Conservation (phyloP, 2,113 vertebrate species). For the Pseudonaja textilis region DNA sequence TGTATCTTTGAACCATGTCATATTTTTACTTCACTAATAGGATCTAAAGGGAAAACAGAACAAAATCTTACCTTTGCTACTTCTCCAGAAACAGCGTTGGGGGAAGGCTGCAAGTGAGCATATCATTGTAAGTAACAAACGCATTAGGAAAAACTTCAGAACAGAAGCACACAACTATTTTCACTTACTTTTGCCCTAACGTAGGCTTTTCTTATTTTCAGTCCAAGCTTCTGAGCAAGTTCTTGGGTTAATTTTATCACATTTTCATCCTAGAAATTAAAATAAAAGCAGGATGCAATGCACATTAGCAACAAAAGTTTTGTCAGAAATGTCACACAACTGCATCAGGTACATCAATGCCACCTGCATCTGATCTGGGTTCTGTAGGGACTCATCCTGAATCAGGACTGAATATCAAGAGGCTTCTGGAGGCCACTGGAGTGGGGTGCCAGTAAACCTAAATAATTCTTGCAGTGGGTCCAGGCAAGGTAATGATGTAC, state of each 20-base stretch:
- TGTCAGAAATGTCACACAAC: not conserved
- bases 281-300: not conserved
- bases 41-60: not conserved
- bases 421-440: not conserved
- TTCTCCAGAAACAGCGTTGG: constrained; percentile 79
- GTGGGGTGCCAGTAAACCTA: not conserved
- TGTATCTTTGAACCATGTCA: not conserved
- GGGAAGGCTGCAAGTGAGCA: constrained; percentile 78
- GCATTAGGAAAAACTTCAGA: not conserved
- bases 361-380: not conserved
- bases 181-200: constrained; percentile 86
- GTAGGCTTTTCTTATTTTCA: constrained; percentile 98
- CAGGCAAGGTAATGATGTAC: not conserved
- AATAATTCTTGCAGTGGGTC: not conserved
- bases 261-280: constrained; percentile 80
- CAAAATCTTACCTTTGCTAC: constrained; percentile 73
- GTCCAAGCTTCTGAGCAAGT: constrained; percentile 89
- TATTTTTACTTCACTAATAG: not conserved
- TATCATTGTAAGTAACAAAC: constrained; percentile 12
- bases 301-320: not conserved
- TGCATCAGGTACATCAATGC: rapidly evolving
- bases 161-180: not conserved
- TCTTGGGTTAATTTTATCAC: constrained; percentile 94
- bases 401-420: not conserved
- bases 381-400: too few species aligned